Evolutionary conservation across 1,140 invertebrate species (phyloP), one percentile per base, ranked within the genome.

Genomic region (Leptopilina clavipes): DNA sequence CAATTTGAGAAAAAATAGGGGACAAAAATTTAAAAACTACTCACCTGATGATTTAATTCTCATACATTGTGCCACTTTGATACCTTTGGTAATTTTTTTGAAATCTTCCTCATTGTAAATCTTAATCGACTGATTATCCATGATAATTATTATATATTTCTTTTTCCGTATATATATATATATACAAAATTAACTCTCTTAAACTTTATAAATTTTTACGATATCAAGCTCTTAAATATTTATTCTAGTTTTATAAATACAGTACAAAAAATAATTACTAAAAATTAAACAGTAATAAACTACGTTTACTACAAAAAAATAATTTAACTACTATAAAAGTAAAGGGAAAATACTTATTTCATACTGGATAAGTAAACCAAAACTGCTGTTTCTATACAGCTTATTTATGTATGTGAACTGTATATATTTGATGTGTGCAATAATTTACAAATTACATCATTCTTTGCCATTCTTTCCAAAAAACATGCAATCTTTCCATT

Each of bases 31-130:
- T 12, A n/a, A 65, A 31, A 78, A 81, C 1, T 2, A 81, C 81
- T 86, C 78, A 87, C 86, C 81, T 77, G 89, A 87, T 70, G 92
- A 88, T 12, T 78, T 93, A 86, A 89, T 18, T 76, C 93, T 89
- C 92, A 94, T 93, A 73, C 92, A 93, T 75, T 92, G 90, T 65
- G 93, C 92, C 43, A 93, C 91, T 88, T 92, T 91, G 37, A 93
- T 89, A 11, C 92, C 93, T 76, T 89, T 91, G 0, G 92, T 87
- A 9, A 93, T 86, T 78, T 88, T 89, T 74, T 90, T 86, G 80
- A 92, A 93, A 44, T 91, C 89, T 75, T 92, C 89, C 73, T 89
- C 83, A 76, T 93, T 91, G 79, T 91, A 92, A 77, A 93, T 88
- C 82, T 91, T 92, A 54, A 90, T 90, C n/a, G 83, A 88, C 84